A percentile compares a stretch with the other conserved stretches of the same genome.
Evolutionary conservation across 1,140 invertebrate species (phyloP).

Genomic region (Odontomachus brunneus): DNA sequence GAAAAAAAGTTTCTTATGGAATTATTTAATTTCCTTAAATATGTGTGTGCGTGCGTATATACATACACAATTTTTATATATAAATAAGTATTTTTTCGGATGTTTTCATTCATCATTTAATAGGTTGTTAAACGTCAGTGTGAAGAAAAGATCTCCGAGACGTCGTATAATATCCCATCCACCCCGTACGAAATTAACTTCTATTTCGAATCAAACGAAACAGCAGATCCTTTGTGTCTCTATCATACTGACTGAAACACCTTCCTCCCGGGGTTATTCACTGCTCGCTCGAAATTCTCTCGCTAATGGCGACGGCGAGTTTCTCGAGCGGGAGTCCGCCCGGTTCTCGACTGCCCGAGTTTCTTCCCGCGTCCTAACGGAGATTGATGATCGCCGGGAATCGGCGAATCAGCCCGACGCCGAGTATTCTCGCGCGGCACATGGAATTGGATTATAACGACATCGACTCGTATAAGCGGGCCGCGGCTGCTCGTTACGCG

Average conservation of each 20-base stretch:
- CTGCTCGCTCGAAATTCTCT: neutral
- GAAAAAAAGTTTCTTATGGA: too few relatives aligned
- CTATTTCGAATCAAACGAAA: slow-evolving; percentile 10
- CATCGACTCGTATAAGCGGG: slow-evolving; percentile 54
- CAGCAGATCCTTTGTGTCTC: slow-evolving; percentile 4
- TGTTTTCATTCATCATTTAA: too few relatives aligned
- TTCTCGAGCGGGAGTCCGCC: slow-evolving; percentile 15
- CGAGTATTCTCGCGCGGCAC: slow-evolving; percentile 34
- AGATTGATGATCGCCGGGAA: slow-evolving; percentile 71
- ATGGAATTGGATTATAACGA: slow-evolving; percentile 70
- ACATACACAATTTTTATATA: too few relatives aligned
- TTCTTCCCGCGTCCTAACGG: slow-evolving; percentile 56
- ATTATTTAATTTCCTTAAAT: too few relatives aligned
- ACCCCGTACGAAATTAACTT: neutral
- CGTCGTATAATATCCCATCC: neutral
- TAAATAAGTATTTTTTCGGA: too few relatives aligned
- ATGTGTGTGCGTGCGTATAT: too few relatives aligned
- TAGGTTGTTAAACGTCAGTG: too few relatives aligned
- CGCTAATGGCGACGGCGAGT: slow-evolving; percentile 12
- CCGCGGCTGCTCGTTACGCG: slow-evolving; percentile 52
- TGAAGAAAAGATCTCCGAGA: too few relatives aligned
- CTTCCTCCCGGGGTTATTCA: slow-evolving; percentile 19
- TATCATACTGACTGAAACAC: slow-evolving; percentile 36
- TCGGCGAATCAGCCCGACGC: slow-evolving; percentile 59
- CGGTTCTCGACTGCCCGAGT: slow-evolving; percentile 9